phyloP scores from a whole-genome alignment of 2,888 invertebrate species.

The Melinaea marsaeus region DNA sequence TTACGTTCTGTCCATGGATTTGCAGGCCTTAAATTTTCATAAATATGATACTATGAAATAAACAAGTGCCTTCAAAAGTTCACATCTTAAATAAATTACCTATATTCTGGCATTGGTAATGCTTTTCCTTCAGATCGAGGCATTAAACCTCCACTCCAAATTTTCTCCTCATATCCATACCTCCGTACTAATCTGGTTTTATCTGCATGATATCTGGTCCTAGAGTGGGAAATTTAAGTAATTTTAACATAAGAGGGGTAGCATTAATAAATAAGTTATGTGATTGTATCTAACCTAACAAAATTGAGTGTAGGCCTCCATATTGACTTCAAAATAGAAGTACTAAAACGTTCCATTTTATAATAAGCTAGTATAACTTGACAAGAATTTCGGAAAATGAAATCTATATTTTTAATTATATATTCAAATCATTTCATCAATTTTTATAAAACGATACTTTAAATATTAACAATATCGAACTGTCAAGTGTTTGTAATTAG shows the following conservation, averaged over 20 bases:
- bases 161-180: conserved; percentile 83
- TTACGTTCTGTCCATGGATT: conserved; percentile 86
- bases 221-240: conserved; percentile 37
- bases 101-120: conserved; percentile 82
- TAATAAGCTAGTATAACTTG: neutral
- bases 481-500: too few species aligned
- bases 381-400: too few species aligned
- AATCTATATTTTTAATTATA: too few species aligned
- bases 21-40: conserved; percentile 75
- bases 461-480: too few species aligned
- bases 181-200: conserved; percentile 81
- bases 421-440: too few species aligned
- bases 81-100: conserved; percentile 42
- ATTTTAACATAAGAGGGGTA: conserved; percentile 8
- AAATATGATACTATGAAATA: neutral
- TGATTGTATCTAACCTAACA: conserved; percentile 54
- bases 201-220: conserved; percentile 80
- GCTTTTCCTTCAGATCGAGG: conserved; percentile 80
- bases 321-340: conserved; percentile 52
- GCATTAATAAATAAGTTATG: neutral
- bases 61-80: neutral
- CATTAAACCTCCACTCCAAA: conserved; percentile 82
- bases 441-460: too few species aligned
- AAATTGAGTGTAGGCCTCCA: conserved; percentile 61
- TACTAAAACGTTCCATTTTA: conserved; percentile 57